These are phyloP conservation scores for Ceratitis capitata DNA, from an alignment of 1,140 invertebrate genomes.

Conservation along the genomic window DNA sequence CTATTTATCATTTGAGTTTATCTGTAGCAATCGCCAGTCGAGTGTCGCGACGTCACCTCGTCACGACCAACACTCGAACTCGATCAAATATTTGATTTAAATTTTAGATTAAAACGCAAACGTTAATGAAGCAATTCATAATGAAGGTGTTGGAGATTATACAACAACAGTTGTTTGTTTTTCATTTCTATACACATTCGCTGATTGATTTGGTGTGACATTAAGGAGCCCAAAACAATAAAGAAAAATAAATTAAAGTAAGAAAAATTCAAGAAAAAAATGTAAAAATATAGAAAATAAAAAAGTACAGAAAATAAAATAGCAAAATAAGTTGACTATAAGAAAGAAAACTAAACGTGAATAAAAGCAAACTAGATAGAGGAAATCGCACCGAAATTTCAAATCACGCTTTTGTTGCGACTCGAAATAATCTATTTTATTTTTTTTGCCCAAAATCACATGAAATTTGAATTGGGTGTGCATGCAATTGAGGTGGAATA, in stretches of 20 bases:
- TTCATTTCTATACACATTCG: neutral
- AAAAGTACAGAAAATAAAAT: neutral
- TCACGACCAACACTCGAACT: slow-evolving; percentile 10
- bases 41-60: too few relatives aligned
- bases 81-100: slow-evolving; percentile 27
- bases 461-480: neutral
- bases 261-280: neutral
- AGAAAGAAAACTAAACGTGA: too few relatives aligned
- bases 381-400: too few relatives aligned
- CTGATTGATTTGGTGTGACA: neutral
- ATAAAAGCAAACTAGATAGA: too few relatives aligned
- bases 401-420: too few relatives aligned
- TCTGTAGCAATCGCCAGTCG: neutral
- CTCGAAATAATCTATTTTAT: too few relatives aligned
- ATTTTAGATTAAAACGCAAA: neutral
- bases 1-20: neutral
- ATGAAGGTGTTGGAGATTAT: neutral
- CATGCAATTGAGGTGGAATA: neutral
- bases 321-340: too few relatives aligned
- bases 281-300: neutral
- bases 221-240: neutral
- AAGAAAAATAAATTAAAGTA: neutral
- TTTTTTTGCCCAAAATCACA: neutral
- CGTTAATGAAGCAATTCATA: slow-evolving; percentile 9
- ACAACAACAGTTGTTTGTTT: neutral